Base-by-base conservation (phyloP, 2,113 vertebrate species). In the Tor tambroides region DNA sequence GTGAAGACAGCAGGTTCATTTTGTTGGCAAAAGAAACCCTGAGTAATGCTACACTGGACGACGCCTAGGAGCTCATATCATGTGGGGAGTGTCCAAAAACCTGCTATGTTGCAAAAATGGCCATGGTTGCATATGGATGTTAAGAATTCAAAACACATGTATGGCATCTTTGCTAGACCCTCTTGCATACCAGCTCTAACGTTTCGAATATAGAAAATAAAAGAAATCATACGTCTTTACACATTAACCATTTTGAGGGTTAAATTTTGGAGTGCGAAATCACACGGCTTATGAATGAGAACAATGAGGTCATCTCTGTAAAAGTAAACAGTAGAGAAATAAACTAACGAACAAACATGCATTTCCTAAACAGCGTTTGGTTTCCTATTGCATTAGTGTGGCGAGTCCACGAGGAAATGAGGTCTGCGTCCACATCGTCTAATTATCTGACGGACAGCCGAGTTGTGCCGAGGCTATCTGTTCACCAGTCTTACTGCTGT, bases 401-500 rank as follows among this genome's bases (percentile, higher is more conserved):
- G 83, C 78, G 76, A 85, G 80, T 84, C 84, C 80, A 75, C 19
- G 51, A 85, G 86, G 63, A 54, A 90, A 92, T 93, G 32, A 93
- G 92, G 92, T 93, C 94, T 92, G 94, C 92, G 93, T 82, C 32
- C n/a, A 81, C 76, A 59, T 86, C 35, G 28, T 41, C 38, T 23
- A 46, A 12, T 74, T 93, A n/a, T 43, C 35, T 94, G 90, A 92
- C 43, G 59, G 90, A 89, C 86, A 85, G 89, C 91, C 81, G 77
- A 75, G 59, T 83, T 15, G 56, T 92, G 94, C 92, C 90, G 90
- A 92, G 93, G 92, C 91, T 89, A 51, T 93, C 93, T 90, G 92
- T 46, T 65, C 35, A 43, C 7, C 92, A 89, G 69, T 91, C 91
- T 97, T 96, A 99, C 95, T 99, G 98, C 95, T 99, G 98, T 92